Conservation (phyloP, 2,797 vertebrate species). For the Caiman crocodilus region DNA sequence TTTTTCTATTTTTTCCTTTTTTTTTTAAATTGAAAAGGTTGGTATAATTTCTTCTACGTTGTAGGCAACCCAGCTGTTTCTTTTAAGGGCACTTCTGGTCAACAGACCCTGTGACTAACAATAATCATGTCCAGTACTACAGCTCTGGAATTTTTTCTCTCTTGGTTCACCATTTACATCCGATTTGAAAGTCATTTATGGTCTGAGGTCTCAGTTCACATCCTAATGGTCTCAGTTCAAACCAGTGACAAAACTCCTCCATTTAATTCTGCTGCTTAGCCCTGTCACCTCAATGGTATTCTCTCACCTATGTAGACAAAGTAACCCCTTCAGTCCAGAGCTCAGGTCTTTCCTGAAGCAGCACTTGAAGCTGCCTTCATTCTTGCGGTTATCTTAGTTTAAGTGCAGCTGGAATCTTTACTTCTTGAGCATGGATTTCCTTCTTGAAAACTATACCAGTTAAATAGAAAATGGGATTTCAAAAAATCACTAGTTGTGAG, state of each 20-base stretch:
- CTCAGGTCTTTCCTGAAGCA: not conserved
- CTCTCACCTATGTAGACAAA: not conserved
- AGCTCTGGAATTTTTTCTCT: not conserved
- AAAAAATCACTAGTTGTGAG: constrained; percentile 76
- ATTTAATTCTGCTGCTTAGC: not conserved
- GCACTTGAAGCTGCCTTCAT: not conserved
- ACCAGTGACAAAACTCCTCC: constrained; percentile 6
- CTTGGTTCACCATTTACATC: constrained; percentile 20
- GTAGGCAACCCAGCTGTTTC: not conserved
- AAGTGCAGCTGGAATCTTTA: constrained; percentile 47
- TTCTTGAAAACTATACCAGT: constrained; percentile 71
- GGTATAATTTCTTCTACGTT: not conserved
- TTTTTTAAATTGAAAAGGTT: constrained; percentile 12
- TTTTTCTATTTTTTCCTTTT: not conserved
- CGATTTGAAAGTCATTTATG: constrained; percentile 42
- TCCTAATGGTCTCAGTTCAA: not conserved
- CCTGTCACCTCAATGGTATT: not conserved
- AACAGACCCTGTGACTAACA: not conserved
- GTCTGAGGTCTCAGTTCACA: constrained; percentile 45
- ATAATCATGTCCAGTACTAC: not conserved
- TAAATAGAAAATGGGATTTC: constrained; percentile 79
- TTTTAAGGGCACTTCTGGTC: not conserved
- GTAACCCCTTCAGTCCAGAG: not conserved
- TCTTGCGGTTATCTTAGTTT: constrained; percentile 28
- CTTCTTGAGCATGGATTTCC: constrained; percentile 76